These are phyloP conservation scores for Diarsia mendica DNA, from an alignment of 2,888 invertebrate species.

Conservation along the genomic window DNA sequence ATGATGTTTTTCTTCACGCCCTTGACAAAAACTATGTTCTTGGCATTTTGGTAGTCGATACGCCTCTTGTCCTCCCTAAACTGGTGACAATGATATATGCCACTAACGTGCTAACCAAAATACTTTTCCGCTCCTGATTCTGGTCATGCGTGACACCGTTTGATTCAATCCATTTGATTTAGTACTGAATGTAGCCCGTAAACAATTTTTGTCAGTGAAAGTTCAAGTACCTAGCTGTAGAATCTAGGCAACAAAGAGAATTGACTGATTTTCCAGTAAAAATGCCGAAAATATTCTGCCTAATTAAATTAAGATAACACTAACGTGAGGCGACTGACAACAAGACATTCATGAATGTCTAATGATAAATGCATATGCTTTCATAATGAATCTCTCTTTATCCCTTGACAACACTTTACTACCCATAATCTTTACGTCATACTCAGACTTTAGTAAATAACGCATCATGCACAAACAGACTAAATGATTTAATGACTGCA, in stretches of 20 bases:
- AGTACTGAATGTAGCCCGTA: slow-evolving; percentile 5
- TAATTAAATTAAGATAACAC: neutral
- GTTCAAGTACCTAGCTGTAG: neutral
- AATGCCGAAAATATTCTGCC: neutral
- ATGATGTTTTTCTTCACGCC: slow-evolving; percentile 32
- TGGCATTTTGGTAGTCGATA: slow-evolving; percentile 3
- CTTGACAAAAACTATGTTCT: slow-evolving; percentile 27
- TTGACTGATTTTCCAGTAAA: neutral
- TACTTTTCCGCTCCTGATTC: slow-evolving; percentile 21
- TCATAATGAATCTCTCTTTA: slow-evolving; percentile 4
- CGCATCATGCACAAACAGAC: slow-evolving; percentile 11
- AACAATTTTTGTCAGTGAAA: slow-evolving; percentile 1
- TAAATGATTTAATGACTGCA: slow-evolving; percentile 44
- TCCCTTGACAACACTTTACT: neutral
- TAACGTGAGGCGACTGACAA: no score
- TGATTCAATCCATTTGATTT: slow-evolving; percentile 30
- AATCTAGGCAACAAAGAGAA: neutral
- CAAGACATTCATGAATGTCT: neutral
- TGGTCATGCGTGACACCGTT: slow-evolving; percentile 28
- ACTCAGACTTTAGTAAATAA: slow-evolving; percentile 19
- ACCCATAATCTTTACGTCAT: slow-evolving; percentile 6
- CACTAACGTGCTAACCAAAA: slow-evolving; percentile 4
- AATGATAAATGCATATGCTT: neutral
- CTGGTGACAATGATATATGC: slow-evolving; percentile 7
- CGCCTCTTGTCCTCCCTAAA: neutral